phyloP scores from a whole-genome alignment of 2,113 vertebrate genomes.

The Lophochroa leadbeateri region DNA sequence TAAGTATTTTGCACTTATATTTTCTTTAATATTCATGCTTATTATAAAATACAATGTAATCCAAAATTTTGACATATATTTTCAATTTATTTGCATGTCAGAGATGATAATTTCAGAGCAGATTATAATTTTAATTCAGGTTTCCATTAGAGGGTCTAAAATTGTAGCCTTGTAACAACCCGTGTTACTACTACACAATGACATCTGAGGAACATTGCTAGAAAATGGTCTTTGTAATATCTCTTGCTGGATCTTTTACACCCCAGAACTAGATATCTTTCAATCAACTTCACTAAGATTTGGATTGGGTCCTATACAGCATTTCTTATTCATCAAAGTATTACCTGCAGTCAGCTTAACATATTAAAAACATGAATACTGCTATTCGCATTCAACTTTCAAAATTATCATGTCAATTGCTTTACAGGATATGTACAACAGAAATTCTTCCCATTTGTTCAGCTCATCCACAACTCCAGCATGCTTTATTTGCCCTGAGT shows the following conservation, averaged over 20 bases:
- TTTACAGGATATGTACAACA: neutral
- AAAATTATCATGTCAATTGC: neutral
- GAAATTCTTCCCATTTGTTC: neutral
- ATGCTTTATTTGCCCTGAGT: neutral
- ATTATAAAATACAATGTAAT: neutral
- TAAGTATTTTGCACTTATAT: neutral
- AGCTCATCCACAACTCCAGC: neutral
- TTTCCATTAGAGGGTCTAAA: neutral
- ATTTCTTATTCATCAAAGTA: neutral
- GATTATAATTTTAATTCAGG: neutral
- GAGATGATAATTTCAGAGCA: neutral
- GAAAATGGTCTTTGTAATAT: neutral
- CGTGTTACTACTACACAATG: neutral
- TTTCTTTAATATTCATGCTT: neutral
- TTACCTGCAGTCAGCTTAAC: neutral
- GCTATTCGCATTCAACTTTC: neutral
- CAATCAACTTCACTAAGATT: neutral
- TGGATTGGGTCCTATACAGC: accelerated
- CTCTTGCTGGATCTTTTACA: neutral
- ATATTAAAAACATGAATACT: neutral
- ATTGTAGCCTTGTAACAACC: neutral
- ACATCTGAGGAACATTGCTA: neutral
- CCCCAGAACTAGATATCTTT: neutral
- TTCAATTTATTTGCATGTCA: neutral
- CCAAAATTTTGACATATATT: neutral